Evolutionary conservation across 2,888 invertebrate genomes (phyloP).

Genomic region (Sesia apiformis): DNA sequence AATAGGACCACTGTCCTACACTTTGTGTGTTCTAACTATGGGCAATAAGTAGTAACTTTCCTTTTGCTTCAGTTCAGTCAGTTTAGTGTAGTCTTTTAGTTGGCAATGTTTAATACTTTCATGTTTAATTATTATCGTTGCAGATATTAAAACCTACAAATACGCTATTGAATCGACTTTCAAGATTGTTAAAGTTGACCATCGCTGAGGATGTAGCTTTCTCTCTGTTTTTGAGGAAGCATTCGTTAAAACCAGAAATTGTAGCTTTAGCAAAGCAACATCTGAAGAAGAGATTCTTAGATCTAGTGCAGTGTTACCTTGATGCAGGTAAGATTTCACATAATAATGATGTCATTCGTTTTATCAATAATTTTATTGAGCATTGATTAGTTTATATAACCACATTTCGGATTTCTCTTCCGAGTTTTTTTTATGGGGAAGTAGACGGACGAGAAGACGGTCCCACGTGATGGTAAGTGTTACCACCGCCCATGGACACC

Average conservation of each 20-base stretch:
- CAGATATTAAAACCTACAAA: slow-evolving; percentile 86
- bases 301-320: slow-evolving; percentile 89
- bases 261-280: slow-evolving; percentile 83
- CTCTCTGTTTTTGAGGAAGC: slow-evolving; percentile 86
- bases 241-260: slow-evolving; percentile 86
- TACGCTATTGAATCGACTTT: slow-evolving; percentile 87
- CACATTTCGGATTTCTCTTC: too few relatives aligned
- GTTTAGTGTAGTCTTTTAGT: too few relatives aligned
- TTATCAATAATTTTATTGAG: neutral
- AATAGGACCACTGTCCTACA: too few relatives aligned
- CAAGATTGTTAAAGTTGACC: slow-evolving; percentile 89
- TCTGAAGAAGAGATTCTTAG: slow-evolving; percentile 86
- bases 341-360: too few relatives aligned
- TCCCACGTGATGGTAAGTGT: too few relatives aligned
- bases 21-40: too few relatives aligned
- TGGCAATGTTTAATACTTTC: too few relatives aligned
- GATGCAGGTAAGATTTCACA: slow-evolving; percentile 77
- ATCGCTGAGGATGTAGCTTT: slow-evolving; percentile 94
- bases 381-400: neutral
- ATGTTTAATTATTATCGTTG: slow-evolving; percentile 17
- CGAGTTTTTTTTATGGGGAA: too few relatives aligned
- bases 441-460: too few relatives aligned
- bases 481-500: too few relatives aligned
- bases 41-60: too few relatives aligned
- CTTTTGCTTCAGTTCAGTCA: too few relatives aligned